Evolutionary conservation across 2,888 invertebrate genomes (phyloP), one percentile per base, ranked within the genome.

Genomic region (Agrochola lychnidis): DNA sequence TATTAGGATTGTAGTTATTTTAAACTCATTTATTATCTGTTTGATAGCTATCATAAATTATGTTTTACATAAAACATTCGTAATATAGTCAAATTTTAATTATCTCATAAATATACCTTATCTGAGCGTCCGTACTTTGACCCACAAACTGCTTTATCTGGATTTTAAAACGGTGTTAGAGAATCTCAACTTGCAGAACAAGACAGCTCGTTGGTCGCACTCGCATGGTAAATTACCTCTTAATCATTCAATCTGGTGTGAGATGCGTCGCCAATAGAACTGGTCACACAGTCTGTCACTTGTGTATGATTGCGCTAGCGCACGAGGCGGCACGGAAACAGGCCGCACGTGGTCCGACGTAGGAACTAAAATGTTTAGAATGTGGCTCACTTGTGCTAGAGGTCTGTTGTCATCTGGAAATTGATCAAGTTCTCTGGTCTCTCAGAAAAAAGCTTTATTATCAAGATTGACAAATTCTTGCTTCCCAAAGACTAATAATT

Each of bases 211-310:
- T 40, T 69, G 59, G 70, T 75, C 61, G 78, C 57, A 73, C 80
- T 75, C 61, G 78, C 57, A 73, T 81, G 70, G 78, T 81, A 78
- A 87, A 84, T 81, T 79, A 79, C 74, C 45, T 79, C 82, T 81
- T 84, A 81, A 84, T 87, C 86, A 86, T 87, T 86, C 84, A 86
- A 87, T 87, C 77, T 82, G 77, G 81, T 76, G 73, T 79, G 85
- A 79, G 79, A 79, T 81, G 74, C 81, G 67, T 72, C 78, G 75
- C 71, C 84, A 80, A 85, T 85, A 79, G 62, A 73, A 73, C 53
- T 80, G 69, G 80, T 78, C 84, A 66, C 76, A 78, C 75, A 76
- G 76, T 81, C 77, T 79, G 81, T 79, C 81, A 78, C 83, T 80
- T 70, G 77, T 67, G 57, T 75, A 40, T 76, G 83, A 78, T 87